phyloP scores from a whole-genome alignment of 2,888 invertebrate species.

The Endotricha flammealis region DNA sequence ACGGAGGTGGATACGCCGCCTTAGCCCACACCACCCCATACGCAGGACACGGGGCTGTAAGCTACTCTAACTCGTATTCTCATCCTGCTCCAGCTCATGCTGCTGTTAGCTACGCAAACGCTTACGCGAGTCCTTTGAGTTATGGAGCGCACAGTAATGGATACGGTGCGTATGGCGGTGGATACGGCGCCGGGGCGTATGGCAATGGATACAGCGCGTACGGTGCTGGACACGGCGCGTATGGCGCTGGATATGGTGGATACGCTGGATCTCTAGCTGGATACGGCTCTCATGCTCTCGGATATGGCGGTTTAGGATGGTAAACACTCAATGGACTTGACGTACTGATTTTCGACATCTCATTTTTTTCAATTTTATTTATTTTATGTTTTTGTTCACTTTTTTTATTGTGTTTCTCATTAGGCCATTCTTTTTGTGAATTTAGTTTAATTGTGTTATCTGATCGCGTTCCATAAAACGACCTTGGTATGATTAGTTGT shows the following conservation, averaged over 20 bases:
- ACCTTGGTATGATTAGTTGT: no score
- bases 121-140: constrained; percentile 18
- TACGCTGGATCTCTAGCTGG: no score
- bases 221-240: neutral
- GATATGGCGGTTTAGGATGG: constrained; percentile 14
- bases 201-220: neutral
- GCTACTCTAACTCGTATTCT: constrained; percentile 1
- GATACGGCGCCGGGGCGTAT: constrained; percentile 11
- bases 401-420: neutral
- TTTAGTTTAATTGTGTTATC: no score
- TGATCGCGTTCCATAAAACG: no score
- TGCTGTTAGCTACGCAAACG: constrained; percentile 4
- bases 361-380: neutral
- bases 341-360: neutral
- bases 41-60: neutral
- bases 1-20: constrained; percentile 7
- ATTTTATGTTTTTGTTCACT: neutral
- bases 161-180: constrained; percentile 15
- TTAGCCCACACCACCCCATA: constrained; percentile 3
- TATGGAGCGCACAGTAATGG: constrained; percentile 15
- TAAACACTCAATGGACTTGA: constrained; percentile 7
- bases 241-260: constrained; percentile 17
- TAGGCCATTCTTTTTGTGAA: neutral
- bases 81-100: neutral
- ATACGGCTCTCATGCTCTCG: neutral